A percentile compares a stretch with the other conserved stretches of the same genome.
Evolutionary conservation across 2,113 vertebrate genomes (phyloP).

Genomic region (Urocolius indicus): DNA sequence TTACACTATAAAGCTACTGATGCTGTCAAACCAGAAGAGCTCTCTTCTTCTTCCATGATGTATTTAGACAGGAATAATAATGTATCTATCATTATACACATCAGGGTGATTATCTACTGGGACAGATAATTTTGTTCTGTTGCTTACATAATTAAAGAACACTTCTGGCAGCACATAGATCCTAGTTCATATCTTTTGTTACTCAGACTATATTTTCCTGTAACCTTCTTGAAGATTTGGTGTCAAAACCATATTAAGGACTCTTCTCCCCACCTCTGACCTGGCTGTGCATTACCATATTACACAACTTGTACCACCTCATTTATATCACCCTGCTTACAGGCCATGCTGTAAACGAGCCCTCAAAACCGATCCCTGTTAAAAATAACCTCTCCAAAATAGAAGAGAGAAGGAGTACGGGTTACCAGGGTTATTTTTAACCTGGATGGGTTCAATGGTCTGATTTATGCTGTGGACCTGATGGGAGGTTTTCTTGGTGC

Average conservation of each 20-base stretch:
- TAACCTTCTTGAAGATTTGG: background rate
- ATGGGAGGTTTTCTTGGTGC: background rate
- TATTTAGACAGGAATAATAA: constrained; percentile 18
- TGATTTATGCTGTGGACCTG: constrained; percentile 12
- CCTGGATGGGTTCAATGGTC: background rate
- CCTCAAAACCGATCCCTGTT: constrained; percentile 18
- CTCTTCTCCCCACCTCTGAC: background rate
- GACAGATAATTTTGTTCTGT: background rate
- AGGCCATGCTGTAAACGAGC: background rate
- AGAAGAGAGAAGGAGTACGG: constrained; percentile 32
- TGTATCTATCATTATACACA: background rate
- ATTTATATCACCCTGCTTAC: background rate
- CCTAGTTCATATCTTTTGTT: background rate
- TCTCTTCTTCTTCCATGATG: background rate
- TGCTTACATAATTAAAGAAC: constrained; percentile 8
- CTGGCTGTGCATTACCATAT: background rate
- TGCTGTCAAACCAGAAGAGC: constrained; percentile 4
- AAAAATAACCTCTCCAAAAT: constrained; percentile 56
- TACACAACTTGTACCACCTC: background rate
- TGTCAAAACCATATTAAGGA: background rate
- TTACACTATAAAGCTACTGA: background rate
- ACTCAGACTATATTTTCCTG: background rate
- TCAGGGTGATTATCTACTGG: background rate
- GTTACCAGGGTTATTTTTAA: constrained; percentile 55
- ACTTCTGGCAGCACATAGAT: background rate